Evolutionary conservation across 2,113 vertebrate genomes (phyloP), one percentile per base, ranked within the genome.

Genomic region (Sigmodon hispidus): DNA sequence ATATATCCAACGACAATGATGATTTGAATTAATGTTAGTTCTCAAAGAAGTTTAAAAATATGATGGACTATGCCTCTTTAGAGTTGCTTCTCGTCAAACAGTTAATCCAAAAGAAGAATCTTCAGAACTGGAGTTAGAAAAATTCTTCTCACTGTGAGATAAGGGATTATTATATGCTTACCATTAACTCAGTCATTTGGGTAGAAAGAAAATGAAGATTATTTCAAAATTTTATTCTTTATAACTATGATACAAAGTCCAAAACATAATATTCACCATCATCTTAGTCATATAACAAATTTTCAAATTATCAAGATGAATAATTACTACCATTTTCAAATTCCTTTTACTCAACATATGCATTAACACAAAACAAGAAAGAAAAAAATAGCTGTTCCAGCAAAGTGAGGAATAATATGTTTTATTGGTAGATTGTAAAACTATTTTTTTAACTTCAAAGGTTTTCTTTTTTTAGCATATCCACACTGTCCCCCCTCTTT

Each of bases 301-400:
- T 93, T 34, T 77, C 13, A 81, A 55, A 90, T 75, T 86, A 7
- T 67, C 5, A 17, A 40, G 1, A 48, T 59, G 67, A 72, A 75
- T 1, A 79, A 55, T 80, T 24, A 57, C 26, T 55, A 73, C 11
- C 17, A 72, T 34, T 83, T 94, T 79, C 50, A 90, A 67, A 43
- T 31, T 22, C 34, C 2, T 85, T 16, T 48, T 15, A 43, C 29
- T 21, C 1, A 43, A 31, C 63, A 17, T 21, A 5, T 75, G 3
- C 4, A 55, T 79, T 10, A 45, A 21, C 2, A 3, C 34, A 29
- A 1, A 77, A n/a, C 3, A 67, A 13, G 1, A 31, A 63, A 40
- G 0, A 1, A 0, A 0, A 9, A 72, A 88, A 17, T 31, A 59
- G 65, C 63, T 50, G 48, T 48, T 40, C 22, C 24, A 50, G 1